Percentiles rank a stretch among this genome's conserved stretches.
Evolutionary conservation across 2,888 invertebrate genomes (phyloP).

Genomic region (Eristalinus aeneus): DNA sequence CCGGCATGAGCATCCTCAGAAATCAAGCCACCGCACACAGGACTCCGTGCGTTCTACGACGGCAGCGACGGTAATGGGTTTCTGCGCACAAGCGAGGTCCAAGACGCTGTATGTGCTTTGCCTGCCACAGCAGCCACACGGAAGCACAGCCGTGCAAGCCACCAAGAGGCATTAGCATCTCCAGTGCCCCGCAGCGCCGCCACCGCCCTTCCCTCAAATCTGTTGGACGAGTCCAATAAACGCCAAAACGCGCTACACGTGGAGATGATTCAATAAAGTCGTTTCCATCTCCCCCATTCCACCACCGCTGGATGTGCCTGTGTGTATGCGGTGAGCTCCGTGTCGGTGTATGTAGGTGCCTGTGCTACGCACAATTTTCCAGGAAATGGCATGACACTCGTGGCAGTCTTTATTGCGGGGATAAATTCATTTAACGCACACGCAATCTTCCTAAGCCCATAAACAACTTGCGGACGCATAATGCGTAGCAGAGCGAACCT

Average conservation of each 20-base stretch:
- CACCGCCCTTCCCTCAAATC: constrained; percentile 16
- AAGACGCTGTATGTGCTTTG: neutral
- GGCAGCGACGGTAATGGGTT: constrained; percentile 31
- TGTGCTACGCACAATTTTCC: constrained; percentile 13
- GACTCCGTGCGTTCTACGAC: neutral
- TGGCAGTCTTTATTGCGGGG: constrained; percentile 43
- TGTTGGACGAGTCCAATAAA: constrained; percentile 40
- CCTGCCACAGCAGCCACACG: constrained; percentile 10
- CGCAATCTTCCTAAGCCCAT: constrained; percentile 35
- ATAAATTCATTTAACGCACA: constrained; percentile 59
- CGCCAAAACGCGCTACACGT: constrained; percentile 43
- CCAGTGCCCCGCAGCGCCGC: neutral
- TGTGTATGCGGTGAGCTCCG: neutral
- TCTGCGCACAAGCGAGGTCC: constrained; percentile 51
- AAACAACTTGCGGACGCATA: constrained; percentile 50
- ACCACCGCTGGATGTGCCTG: neutral
- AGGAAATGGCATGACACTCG: constrained; percentile 49
- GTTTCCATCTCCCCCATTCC: neutral
- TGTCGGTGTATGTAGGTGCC: neutral
- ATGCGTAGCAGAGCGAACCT: constrained; percentile 27
- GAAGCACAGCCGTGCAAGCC: constrained; percentile 8
- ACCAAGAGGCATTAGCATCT: neutral
- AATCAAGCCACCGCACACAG: constrained; percentile 25
- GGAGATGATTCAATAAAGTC: constrained; percentile 59
- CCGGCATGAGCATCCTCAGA: constrained; percentile 31